phyloP scores from a whole-genome alignment of 2,113 vertebrate genomes.

The Ovibos moschatus region DNA sequence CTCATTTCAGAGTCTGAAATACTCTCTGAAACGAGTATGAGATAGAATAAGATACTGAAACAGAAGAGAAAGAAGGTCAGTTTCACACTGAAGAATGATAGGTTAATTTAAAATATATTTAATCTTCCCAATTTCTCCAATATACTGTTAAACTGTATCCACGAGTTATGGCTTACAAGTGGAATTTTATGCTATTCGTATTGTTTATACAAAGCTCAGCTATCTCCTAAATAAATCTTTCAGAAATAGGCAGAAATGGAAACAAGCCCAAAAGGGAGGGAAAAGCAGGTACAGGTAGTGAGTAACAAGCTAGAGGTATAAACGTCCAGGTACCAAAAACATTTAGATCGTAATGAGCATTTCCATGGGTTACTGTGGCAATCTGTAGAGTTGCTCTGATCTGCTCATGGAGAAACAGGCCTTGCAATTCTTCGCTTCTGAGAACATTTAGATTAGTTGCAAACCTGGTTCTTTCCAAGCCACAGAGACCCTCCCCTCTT shows the following conservation, averaged over 20 bases:
- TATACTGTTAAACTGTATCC: not conserved
- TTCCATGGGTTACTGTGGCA: not conserved
- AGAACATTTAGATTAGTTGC: not conserved
- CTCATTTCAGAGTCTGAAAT: constrained; percentile 66
- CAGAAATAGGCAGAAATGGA: not conserved
- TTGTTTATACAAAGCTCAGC: not conserved
- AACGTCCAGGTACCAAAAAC: not conserved
- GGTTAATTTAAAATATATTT: constrained; percentile 1
- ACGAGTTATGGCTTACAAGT: not conserved
- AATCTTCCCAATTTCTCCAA: not conserved
- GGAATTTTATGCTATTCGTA: not conserved
- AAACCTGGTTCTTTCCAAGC: not conserved
- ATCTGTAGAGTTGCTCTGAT: not conserved
- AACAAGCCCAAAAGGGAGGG: not conserved
- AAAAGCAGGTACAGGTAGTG: not conserved
- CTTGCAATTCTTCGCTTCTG: not conserved
- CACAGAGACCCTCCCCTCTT: not conserved
- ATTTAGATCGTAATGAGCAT: not conserved
- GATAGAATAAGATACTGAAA: constrained; percentile 66
- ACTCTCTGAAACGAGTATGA: constrained; percentile 66
- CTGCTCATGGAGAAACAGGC: not conserved
- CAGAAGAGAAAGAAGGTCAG: constrained; percentile 72
- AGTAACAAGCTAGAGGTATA: not conserved
- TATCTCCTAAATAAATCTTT: not conserved
- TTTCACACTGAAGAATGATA: constrained; percentile 54